Percentiles rank a stretch among this genome's conserved stretches.
Conservation (phyloP, 2,113 vertebrate genomes). For the Planiliza haematocheilus region DNA sequence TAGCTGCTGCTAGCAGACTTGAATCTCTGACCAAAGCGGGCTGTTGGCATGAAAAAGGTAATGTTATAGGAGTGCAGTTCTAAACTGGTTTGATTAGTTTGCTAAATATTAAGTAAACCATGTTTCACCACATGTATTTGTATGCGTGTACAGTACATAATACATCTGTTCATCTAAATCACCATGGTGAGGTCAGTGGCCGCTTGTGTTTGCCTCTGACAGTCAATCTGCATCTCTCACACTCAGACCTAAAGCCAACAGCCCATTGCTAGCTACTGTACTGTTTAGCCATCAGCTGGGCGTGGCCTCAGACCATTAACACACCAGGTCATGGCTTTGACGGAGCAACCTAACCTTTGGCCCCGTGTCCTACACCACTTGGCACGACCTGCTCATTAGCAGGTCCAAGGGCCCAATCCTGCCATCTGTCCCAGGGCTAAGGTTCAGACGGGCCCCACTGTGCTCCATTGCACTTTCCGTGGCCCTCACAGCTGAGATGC, state of each 20-base stretch:
- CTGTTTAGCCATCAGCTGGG: conserved; percentile 36
- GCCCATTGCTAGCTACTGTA: background rate
- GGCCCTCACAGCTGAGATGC: conserved; percentile 43
- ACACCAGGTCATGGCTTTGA: conserved; percentile 39
- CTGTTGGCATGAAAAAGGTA: too few relatives aligned
- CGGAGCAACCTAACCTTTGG: conserved; percentile 62
- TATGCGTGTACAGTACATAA: background rate
- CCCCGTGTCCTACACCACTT: conserved; percentile 66
- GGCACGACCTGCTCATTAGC: conserved; percentile 75
- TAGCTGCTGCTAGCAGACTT: too few relatives aligned
- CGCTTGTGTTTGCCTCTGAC: conserved; percentile 3
- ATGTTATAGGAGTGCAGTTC: too few relatives aligned
- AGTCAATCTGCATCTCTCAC: background rate
- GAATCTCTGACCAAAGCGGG: too few relatives aligned
- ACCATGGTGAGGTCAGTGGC: background rate
- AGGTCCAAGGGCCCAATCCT: conserved; percentile 58
- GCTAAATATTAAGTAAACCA: too few relatives aligned
- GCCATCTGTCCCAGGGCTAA: conserved; percentile 77
- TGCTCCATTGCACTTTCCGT: conserved; percentile 46
- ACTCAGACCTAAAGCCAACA: background rate
- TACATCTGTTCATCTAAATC: background rate
- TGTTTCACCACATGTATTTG: background rate
- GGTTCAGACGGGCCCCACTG: conserved; percentile 57
- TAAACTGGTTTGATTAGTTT: too few relatives aligned
- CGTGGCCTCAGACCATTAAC: conserved; percentile 40